A percentile compares a stretch with the other conserved stretches of the same genome.
Conservation (phyloP, 2,113 vertebrate species). For the Thunnus maccoyii region DNA sequence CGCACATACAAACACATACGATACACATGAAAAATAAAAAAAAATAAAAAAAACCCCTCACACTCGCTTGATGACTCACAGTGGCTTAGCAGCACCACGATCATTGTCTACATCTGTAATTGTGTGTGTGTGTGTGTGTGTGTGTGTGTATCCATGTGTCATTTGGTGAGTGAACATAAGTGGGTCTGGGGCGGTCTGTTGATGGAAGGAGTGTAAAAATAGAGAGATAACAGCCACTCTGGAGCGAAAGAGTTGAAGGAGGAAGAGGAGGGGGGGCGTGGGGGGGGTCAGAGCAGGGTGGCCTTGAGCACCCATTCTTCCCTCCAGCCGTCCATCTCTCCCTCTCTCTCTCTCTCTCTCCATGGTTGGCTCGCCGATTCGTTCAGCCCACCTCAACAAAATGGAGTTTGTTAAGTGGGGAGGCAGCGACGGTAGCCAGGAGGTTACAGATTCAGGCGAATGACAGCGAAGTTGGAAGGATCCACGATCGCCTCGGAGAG, state of each 20-base stretch:
- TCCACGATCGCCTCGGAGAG: background rate
- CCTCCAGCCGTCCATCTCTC: constrained; percentile 66
- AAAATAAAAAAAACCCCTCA: constrained; percentile 14
- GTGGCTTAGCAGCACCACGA: constrained; percentile 52
- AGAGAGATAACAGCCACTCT: constrained; percentile 83
- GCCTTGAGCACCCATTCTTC: constrained; percentile 78
- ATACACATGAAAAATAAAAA: background rate
- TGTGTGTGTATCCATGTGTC: constrained; percentile 66
- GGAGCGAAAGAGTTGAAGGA: constrained; percentile 67
- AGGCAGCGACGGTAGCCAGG: constrained; percentile 8
- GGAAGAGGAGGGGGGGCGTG: background rate
- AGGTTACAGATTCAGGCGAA: constrained; percentile 22
- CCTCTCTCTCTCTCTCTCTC: constrained; percentile 18
- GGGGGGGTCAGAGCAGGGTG: constrained; percentile 56
- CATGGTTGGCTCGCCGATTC: constrained; percentile 37
- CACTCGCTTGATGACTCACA: constrained; percentile 57
- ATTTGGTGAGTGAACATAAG: constrained; percentile 86
- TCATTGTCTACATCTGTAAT: constrained; percentile 72
- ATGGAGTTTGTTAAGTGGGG: constrained; percentile 75
- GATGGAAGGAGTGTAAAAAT: constrained; percentile 86
- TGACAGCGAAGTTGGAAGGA: constrained; percentile 16
- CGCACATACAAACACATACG: constrained; percentile 34
- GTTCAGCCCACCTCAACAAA: constrained; percentile 69
- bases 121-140: constrained; percentile 42
- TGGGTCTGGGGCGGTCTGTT: constrained; percentile 80